Conservation (phyloP, 2,888 invertebrate species). For the Oscheius sp. region DNA sequence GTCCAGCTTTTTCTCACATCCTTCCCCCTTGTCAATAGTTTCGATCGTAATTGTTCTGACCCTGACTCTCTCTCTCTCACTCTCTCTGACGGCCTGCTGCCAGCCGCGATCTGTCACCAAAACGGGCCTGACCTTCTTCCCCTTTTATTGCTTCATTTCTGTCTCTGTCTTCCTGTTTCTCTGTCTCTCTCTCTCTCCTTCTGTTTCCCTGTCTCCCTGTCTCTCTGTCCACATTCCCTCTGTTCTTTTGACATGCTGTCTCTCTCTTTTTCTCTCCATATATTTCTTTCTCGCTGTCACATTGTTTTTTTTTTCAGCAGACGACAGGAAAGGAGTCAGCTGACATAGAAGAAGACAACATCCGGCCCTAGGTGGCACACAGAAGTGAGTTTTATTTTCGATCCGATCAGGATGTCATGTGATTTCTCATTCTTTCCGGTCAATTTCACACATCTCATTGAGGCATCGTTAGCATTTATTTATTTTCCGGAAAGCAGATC, state of each 20-base stretch:
- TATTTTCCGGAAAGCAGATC: too few species aligned
- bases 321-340: not conserved
- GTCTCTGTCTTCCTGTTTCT: conserved; percentile 9
- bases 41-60: conserved; percentile 33
- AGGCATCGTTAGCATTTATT: too few species aligned
- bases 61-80: conserved; percentile 23
- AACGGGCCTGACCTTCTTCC: not conserved
- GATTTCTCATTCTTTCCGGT: too few species aligned
- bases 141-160: not conserved
- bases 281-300: not conserved
- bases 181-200: conserved; percentile 26
- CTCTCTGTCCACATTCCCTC: too few species aligned
- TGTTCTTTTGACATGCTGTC: conserved; percentile 40
- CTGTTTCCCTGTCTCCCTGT: too few species aligned
- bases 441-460: too few species aligned
- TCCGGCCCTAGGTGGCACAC: conserved; percentile 37
- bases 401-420: too few species aligned
- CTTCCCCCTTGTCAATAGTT: conserved; percentile 22
- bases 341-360: not conserved
- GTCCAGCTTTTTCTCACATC: conserved; percentile 9
- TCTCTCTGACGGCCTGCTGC: not conserved
- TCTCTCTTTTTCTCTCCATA: conserved; percentile 42
- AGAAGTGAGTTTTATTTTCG: conserved; percentile 17
- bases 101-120: conserved; percentile 20
- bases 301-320: conserved; percentile 3